Evolutionary conservation across 2,888 invertebrate genomes (phyloP), one percentile per base, ranked within the genome.

Genomic region (Pammene aurita): DNA sequence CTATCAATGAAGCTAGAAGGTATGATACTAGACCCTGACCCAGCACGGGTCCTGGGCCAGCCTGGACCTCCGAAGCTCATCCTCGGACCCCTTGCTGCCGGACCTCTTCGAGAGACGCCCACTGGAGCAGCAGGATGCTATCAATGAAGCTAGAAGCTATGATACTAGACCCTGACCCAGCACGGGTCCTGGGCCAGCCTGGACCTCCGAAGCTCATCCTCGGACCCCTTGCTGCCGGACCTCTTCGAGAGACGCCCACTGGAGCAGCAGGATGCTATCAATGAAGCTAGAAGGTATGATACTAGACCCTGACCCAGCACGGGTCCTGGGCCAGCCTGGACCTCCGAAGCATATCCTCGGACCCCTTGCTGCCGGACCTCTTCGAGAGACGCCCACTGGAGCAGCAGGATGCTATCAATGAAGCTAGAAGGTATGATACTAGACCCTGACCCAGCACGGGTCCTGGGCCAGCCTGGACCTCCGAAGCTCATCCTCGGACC

Each of bases 301-400:
- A 13, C 42, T 93, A 42, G 13, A 42, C 16, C 18, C 14, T 41
- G 18, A 44, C 5, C 44, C 38, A 46, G 0, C 94, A 97, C 44
- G 97, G 97, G 56, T 97, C 97, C 34, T 98, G 98, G 98, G 98
- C 98, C 66, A 98, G 97, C 84, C 95, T 98, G 81, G 98, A 98
- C 90, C 93, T 98, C 66, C 94, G 98, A 62, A 97, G 97, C 82
- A 98, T 98, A 0, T 96, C 96, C 16, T 97, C 98, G 18, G 98
- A 98, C 89, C 96, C 97, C 0, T 93, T 98, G 57, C 94, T 98
- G 35, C 96, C 97, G 0, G 96, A 96, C 78, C 93, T 98, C 63
- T 94, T 98, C 71, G 97, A 98, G 81, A 94, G 96, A 76, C 94
- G 96, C 55, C 95, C 96, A 4, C 95, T 95, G 0, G 98, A 98